A percentile compares a stretch with the other conserved stretches of the same genome.
Conservation (phyloP, 2,113 vertebrate species). For the Solea solea region DNA sequence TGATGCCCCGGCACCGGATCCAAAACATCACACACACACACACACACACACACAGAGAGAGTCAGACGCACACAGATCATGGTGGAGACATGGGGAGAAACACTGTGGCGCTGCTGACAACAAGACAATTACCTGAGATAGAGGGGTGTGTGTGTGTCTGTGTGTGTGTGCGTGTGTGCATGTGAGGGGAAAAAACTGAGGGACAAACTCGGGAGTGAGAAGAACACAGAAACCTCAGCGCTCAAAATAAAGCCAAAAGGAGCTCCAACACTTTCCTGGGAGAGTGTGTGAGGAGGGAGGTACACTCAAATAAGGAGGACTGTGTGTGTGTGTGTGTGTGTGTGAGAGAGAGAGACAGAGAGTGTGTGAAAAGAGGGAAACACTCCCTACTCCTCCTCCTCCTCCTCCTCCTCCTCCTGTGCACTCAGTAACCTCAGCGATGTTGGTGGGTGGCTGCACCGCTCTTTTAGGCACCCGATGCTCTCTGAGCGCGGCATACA, state of each 20-base stretch:
- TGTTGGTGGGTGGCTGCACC: conserved; percentile 61
- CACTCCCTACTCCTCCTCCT: conserved; percentile 36
- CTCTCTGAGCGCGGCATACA: conserved; percentile 54
- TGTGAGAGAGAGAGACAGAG: not conserved
- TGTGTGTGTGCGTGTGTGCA: not conserved
- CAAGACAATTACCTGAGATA: conserved; percentile 33
- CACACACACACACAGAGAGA: conserved; percentile 36
- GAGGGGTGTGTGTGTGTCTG: not conserved
- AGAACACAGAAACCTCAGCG: conserved; percentile 20
- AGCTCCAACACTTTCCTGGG: conserved; percentile 46
- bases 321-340: conserved; percentile 1
- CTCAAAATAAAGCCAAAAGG: conserved; percentile 22
- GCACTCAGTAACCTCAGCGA: conserved; percentile 71
- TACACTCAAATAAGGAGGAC: conserved; percentile 60
- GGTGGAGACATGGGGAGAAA: conserved; percentile 32
- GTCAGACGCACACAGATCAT: conserved; percentile 45
- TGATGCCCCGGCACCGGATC: conserved; percentile 19
- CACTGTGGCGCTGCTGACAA: conserved; percentile 26
- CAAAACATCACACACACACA: conserved; percentile 27
- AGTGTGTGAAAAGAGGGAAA: conserved; percentile 67
- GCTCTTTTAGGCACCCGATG: conserved; percentile 41
- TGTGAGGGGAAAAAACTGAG: not conserved
- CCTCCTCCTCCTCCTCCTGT: conserved; percentile 33
- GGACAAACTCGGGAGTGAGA: conserved; percentile 23
- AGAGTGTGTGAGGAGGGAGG: conserved; percentile 41